Base-by-base conservation (phyloP, 2,888 invertebrate genomes). In the Fragum whitleyi region DNA sequence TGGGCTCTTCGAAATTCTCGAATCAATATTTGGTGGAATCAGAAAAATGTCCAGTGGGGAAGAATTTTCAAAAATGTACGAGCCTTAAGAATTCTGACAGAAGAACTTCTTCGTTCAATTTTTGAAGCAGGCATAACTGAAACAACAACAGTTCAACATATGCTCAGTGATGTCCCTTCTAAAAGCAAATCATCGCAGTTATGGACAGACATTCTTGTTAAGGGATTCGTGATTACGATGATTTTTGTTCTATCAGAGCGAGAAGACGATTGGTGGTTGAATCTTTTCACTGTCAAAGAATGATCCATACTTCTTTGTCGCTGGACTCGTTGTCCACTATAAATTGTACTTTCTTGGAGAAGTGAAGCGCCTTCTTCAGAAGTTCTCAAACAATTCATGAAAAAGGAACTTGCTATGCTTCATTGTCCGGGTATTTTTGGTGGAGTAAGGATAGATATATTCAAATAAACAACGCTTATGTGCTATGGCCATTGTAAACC, bases 401-500 rank as follows among this genome's bases (percentile, higher is more conserved):
- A 72, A n/a, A n/a, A n/a, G n/a, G n/a, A n/a, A n/a, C n/a, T n/a
- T n/a, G n/a, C n/a, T n/a, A n/a, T n/a, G n/a, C 74, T 79, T 5
- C 83, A 87, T 65, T 76, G 73, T 36, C 55, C 81, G n/a, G 90
- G 88, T 14, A 11, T 85, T 19, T 89, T 81, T 77, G 88, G 88
- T 77, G 87, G 77, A 0, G 85, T 88, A 0, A 87, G 88, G 86
- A 82, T 81, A 57, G 88, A 88, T 68, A 85, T 88, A 85, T 86
- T 80, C 61, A 90, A 88, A 21, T 87, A 89, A 61, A 82, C 85
- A 0, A 90, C 87, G 3, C 87, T 85, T 76, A 89, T 89, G 87
- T 36, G 85, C n/a, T 88, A 89, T 81, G 87, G 89, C 1, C 88
- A 88, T 79, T 84, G 88, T 0, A 74, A 76, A 3, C 32, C 70